Evolutionary conservation across 1,140 invertebrate genomes (phyloP), one percentile per base, ranked within the genome.

Genomic region (Homalodisca vitripennis): DNA sequence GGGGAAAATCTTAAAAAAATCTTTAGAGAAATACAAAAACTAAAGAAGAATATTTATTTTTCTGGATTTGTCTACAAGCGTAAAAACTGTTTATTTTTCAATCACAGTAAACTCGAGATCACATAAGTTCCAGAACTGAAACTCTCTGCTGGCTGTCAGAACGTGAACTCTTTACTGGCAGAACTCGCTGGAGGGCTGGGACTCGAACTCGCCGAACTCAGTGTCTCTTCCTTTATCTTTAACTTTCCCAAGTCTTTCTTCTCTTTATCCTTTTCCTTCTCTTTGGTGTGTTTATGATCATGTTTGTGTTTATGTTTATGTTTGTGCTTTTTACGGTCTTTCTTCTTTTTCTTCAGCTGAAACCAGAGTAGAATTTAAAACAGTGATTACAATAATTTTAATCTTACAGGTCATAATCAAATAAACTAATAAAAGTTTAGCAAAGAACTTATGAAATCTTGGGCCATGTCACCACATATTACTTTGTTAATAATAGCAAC

Each of bases 311-410:
- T 88, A 73, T 89, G 88, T 74, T 88, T 90, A 72, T 92, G 88
- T 76, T 90, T 91, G 73, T 91, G 87, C 75, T 91, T 92, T 79
- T 92, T 90, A 75, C 92, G 92, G 65, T 93, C 88, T 74, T 93
- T 92, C 75, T 92, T 91, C 79, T 89, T 90, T 75, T 91, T 91
- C 77, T 92, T 91, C 71, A 85, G 80, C 85, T 89, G 75, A 73
- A 80, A 80, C 26, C 3, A 24, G 17, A 63, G 17, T 3, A 30
- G 20, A 32, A 48, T 67, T 67, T 70, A 14, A 60, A 17, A 22
- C 67, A 68, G n/a, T n/a, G n/a, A 41, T 10, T 6, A 41, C 34
- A 41, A 41, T 41, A 6, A 41, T 41, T 41, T 41, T 41, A 17
- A 10, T 41, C 6, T 41, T 41, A 41, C n/a, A n/a, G n/a, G n/a